A percentile compares a stretch with the other conserved stretches of the same genome.
Conservation (phyloP, 2,888 invertebrate species). For the Unio pictorum region DNA sequence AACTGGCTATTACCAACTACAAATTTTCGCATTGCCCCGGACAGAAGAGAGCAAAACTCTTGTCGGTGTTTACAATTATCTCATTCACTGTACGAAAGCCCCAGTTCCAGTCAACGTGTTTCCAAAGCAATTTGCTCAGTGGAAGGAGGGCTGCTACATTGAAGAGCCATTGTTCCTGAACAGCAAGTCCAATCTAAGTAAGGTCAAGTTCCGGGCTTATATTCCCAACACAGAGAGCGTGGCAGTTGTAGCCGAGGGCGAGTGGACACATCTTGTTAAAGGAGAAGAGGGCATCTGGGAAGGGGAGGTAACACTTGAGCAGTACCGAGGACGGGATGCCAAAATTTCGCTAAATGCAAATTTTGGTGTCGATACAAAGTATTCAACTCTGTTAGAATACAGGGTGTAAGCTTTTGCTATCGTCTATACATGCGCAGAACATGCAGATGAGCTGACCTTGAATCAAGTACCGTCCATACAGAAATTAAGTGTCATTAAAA, state of each 20-base stretch:
- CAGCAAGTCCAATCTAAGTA: slow-evolving; percentile 26
- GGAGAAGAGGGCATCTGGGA: slow-evolving; percentile 42
- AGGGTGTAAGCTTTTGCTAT: slow-evolving; percentile 15
- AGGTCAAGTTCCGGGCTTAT: slow-evolving; percentile 39
- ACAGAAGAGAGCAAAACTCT: slow-evolving; percentile 54
- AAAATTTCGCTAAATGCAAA: slow-evolving; percentile 53
- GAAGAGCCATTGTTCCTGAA: slow-evolving; percentile 43
- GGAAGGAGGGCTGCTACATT: slow-evolving; percentile 56
- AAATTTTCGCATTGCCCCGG: slow-evolving; percentile 51
- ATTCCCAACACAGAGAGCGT: slow-evolving; percentile 49
- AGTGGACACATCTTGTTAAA: slow-evolving; percentile 46
- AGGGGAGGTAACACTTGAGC: slow-evolving; percentile 45
- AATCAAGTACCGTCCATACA: no score
- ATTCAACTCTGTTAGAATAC: slow-evolving; percentile 51
- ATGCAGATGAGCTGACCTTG: no score
- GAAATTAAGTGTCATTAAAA: no score
- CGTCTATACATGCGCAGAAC: no score
- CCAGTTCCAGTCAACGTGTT: slow-evolving; percentile 25
- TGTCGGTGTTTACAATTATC: slow-evolving; percentile 55
- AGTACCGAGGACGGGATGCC: slow-evolving; percentile 39
- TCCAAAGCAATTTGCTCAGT: slow-evolving; percentile 56
- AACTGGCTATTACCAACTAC: slow-evolving; percentile 56
- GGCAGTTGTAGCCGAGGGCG: slow-evolving; percentile 48
- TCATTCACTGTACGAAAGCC: slow-evolving; percentile 36
- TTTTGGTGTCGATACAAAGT: slow-evolving; percentile 41